Conservation (phyloP, 2,113 vertebrate species). For the Chelonoidis abingdonii region DNA sequence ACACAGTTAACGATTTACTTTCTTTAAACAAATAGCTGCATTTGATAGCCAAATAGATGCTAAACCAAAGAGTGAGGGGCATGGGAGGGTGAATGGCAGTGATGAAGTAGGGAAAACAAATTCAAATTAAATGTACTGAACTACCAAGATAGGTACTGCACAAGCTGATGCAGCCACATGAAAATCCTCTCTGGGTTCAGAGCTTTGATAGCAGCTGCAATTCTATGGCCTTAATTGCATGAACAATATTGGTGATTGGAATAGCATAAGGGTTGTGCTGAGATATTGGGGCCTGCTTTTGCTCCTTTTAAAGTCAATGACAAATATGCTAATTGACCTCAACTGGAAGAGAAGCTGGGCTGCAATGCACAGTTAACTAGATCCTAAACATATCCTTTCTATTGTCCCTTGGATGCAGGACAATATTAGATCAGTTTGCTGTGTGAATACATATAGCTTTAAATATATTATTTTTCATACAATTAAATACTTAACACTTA, state of each 20-base stretch:
- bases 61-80: background rate
- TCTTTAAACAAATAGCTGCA: no score
- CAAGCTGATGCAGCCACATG: background rate
- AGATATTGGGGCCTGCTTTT: fast-evolving
- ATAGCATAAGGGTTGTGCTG: background rate
- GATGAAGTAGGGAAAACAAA: background rate
- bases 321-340: fast-evolving
- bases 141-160: background rate
- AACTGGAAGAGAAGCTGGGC: background rate
- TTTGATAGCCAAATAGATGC: no score
- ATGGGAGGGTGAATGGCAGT: background rate
- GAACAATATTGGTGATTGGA: background rate
- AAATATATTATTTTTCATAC: background rate
- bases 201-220: background rate
- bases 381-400: background rate
- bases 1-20: no score
- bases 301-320: background rate
- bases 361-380: background rate
- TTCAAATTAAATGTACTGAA: background rate
- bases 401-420: fast-evolving
- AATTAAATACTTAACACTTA: background rate
- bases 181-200: background rate
- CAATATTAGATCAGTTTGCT: background rate
- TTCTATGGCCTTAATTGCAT: background rate
- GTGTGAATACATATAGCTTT: background rate